Percentiles rank a stretch among this genome's conserved stretches.
These are phyloP conservation scores for Microplitis demolitor DNA, from an alignment of 1,140 invertebrate species.

Conservation along the genomic window DNA sequence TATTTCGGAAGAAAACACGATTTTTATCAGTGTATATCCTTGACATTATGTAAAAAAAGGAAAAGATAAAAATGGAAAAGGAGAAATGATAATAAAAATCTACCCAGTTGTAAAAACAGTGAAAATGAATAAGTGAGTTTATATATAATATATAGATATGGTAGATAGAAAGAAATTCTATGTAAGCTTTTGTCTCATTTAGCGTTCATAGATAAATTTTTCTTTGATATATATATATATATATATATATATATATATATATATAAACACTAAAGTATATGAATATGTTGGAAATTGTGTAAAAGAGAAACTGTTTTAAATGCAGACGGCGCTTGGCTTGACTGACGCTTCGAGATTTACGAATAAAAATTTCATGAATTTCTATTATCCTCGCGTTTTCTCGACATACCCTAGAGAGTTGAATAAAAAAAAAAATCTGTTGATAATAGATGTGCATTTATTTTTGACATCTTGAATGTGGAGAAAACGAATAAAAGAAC, in stretches of 20 bases:
- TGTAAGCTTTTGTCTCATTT: not conserved
- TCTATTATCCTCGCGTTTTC: conserved; percentile 59
- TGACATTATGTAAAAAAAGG: not conserved
- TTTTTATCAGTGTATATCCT: no score
- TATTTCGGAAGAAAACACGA: no score
- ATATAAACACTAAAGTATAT: not conserved
- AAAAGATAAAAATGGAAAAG: not conserved
- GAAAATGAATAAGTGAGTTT: no score
- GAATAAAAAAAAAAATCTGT: conserved; percentile 3
- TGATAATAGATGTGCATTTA: not conserved
- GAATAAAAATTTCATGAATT: conserved; percentile 64
- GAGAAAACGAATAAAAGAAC: no score
- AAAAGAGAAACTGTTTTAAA: conserved; percentile 46
- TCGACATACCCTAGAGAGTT: conserved; percentile 35
- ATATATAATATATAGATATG: no score
- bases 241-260: not conserved
- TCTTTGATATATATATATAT: no score
- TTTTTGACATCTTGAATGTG: not conserved
- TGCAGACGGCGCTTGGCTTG: conserved; percentile 54
- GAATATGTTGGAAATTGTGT: conserved; percentile 13
- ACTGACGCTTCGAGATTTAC: conserved; percentile 59
- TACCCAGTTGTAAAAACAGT: no score
- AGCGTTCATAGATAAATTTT: not conserved
- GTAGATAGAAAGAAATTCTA: not conserved
- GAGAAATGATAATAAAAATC: no score